Conservation (phyloP, 2,888 invertebrate genomes). For the Arctia plantaginis region DNA sequence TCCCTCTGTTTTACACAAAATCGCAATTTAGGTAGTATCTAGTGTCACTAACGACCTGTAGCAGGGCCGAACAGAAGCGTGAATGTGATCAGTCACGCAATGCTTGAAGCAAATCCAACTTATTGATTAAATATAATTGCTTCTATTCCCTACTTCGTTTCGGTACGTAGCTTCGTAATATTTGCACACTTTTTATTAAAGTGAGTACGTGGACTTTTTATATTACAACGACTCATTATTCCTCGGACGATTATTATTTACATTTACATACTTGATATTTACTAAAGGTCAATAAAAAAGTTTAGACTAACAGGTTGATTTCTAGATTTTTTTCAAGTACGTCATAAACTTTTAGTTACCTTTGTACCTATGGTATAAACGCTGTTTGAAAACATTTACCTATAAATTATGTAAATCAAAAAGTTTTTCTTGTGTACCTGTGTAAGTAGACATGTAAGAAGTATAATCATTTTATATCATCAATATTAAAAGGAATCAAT, state of each 20-base stretch:
- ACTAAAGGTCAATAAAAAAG: constrained; percentile 2
- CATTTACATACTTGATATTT: neutral
- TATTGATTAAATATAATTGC: constrained; percentile 73
- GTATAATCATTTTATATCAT: neutral
- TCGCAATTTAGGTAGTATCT: constrained; percentile 36
- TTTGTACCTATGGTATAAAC: neutral
- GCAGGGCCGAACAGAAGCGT: constrained; percentile 47
- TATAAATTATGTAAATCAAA: neutral
- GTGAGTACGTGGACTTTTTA: neutral
- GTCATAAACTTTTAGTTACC: neutral
- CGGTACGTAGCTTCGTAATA: neutral
- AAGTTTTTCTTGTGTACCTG: neutral
- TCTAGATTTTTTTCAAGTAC: neutral
- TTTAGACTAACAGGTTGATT: neutral
- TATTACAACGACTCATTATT: constrained; percentile 1
- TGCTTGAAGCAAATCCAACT: constrained; percentile 43
- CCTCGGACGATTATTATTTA: neutral
- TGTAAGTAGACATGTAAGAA: neutral
- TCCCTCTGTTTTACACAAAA: constrained; percentile 23
- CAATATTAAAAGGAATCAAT: neutral
- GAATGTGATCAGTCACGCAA: constrained; percentile 74
- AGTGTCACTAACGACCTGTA: constrained; percentile 57
- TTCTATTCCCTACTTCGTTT: constrained; percentile 22
- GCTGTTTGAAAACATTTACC: neutral
- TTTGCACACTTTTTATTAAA: constrained; percentile 3